Base-by-base conservation (phyloP, 1,140 invertebrate genomes). In the Lepidotrigona ventralis region DNA sequence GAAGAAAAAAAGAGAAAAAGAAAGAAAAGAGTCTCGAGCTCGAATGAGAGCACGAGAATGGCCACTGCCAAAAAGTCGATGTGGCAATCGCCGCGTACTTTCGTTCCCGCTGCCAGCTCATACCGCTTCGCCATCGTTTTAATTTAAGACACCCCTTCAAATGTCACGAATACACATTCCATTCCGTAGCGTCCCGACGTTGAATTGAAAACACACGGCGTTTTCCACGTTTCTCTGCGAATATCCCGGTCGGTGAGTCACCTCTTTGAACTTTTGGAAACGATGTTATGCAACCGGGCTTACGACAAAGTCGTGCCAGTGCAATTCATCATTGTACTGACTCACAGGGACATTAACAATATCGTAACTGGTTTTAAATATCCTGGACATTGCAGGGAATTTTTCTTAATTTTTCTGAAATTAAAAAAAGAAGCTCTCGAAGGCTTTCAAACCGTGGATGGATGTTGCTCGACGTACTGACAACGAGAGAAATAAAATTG, bases 121-220 rank as follows among this genome's bases (percentile, higher is more conserved):
- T 76, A 21, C 84, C 85, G 54, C 66, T 78, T 66, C 79, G 85
- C 88, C 81, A 89, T 88, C 75, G 89, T 92, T 93, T 92, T 93
- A 93, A 92, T 93, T 93, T 92, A 93, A 93, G 92, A 91, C 90
- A 91, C 89, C 89, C 90, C 88, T 89, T 90, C 91, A 92, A 92
- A 92, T 92, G 91, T 92, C 91, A 92, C 90, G 91, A 92, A 92
- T 92, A 92, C 91, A 85, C 91, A 91, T 92, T 92, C 91, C 91
- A 89, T 91, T 90, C 78, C 87, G 87, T 88, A 81, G 82, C 75
- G 87, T 81, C 87, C 89, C 87, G 75, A 79, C 54, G 56, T 58
- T 73, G 88, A 90, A 90, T 84, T 85, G 89, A 91, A 92, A 88
- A 91, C 86, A 90, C 79, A 9, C 46, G 39, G 83, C 58, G 79